Percentiles rank a stretch among this genome's conserved stretches.
These are phyloP conservation scores for Pachliopta kotzebuea DNA, from an alignment of 2,888 invertebrate species.

Conservation along the genomic window DNA sequence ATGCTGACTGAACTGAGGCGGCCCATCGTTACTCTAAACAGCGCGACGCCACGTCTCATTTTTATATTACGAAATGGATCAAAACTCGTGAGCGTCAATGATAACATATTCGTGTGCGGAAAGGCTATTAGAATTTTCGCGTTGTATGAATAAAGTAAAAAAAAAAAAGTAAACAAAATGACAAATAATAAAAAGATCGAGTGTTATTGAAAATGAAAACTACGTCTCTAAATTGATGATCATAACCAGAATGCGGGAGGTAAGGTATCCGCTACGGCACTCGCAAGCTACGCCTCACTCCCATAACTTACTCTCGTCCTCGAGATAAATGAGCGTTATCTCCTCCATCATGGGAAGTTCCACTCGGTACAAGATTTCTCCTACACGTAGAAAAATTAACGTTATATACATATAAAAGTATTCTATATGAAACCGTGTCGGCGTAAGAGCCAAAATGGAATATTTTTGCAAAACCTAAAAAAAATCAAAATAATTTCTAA, in stretches of 20 bases:
- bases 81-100: constrained; percentile 62
- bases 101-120: constrained; percentile 65
- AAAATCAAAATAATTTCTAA: not conserved
- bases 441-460: constrained; percentile 27
- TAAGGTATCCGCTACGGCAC: constrained; percentile 82
- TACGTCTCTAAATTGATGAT: constrained; percentile 80
- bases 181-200: constrained; percentile 67
- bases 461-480: constrained; percentile 8
- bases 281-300: constrained; percentile 84
- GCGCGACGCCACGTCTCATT: constrained; percentile 46
- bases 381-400: constrained; percentile 82
- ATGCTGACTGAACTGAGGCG: constrained; percentile 34
- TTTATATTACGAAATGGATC: constrained; percentile 54
- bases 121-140: constrained; percentile 72
- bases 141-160: constrained; percentile 65
- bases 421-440: constrained; percentile 37
- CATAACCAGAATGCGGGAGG: constrained; percentile 82
- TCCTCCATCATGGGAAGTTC: constrained; percentile 96
- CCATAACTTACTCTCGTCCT: constrained; percentile 89
- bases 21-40: constrained; percentile 35
- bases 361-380: constrained; percentile 96
- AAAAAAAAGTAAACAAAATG: constrained; percentile 57
- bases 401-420: constrained; percentile 69
- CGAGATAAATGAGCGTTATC: constrained; percentile 96
- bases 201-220: constrained; percentile 79